Evolutionary conservation across 2,113 vertebrate genomes (phyloP).

Genomic region (Hepsetus odoe): DNA sequence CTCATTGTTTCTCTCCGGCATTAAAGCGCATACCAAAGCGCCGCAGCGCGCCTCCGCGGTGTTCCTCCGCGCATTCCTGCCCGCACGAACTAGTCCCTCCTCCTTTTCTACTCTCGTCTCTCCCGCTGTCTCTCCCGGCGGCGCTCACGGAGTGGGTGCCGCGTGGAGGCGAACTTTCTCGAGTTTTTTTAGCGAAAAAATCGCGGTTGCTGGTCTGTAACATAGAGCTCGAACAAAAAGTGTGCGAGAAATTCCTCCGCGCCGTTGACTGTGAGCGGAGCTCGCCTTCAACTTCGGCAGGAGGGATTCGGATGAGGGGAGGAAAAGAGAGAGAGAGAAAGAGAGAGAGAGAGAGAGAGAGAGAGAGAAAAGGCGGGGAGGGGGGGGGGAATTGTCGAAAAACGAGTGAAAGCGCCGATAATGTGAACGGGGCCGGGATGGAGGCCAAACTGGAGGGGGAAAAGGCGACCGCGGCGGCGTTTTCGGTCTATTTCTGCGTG

Average conservation of each 20-base stretch:
- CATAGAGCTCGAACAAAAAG: too few species aligned
- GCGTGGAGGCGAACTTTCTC: too few species aligned
- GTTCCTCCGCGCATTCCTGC: constrained; percentile 90
- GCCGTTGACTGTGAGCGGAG: constrained; percentile 83
- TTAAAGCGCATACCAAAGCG: constrained; percentile 91
- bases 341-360: neutral
- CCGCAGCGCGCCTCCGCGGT: constrained; percentile 80
- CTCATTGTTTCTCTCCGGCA: constrained; percentile 85
- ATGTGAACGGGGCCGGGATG: constrained; percentile 50
- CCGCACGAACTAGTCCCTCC: constrained; percentile 79
- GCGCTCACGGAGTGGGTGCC: too few species aligned
- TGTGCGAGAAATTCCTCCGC: constrained; percentile 84
- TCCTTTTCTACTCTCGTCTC: too few species aligned
- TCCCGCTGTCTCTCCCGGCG: too few species aligned
- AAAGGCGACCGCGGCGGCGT: constrained; percentile 55
- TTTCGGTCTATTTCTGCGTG: constrained; percentile 77
- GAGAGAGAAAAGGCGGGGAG: constrained; percentile 1
- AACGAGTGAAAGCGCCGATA: constrained; percentile 67
- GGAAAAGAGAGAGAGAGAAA: constrained; percentile 81
- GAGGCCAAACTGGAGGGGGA: constrained; percentile 29
- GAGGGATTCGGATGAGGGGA: too few species aligned
- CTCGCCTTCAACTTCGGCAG: constrained; percentile 76
- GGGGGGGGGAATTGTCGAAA: constrained; percentile 58
- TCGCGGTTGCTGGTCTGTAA: too few species aligned
- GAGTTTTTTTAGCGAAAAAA: too few species aligned